Evolutionary conservation across 2,888 invertebrate species (phyloP).

Genomic region (Coelogynopora nodosa): DNA sequence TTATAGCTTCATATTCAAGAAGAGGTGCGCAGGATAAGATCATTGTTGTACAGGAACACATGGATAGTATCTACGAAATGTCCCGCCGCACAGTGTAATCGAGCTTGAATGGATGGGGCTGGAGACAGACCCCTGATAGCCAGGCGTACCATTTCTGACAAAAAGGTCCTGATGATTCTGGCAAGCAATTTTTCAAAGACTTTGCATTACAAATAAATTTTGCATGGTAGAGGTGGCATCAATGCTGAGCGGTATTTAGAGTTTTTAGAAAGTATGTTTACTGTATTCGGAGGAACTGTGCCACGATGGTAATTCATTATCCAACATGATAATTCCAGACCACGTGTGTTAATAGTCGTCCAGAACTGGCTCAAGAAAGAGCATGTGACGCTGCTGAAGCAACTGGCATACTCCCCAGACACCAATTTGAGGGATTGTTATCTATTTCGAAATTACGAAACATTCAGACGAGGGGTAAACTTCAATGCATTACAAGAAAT

Average conservation of each 20-base stretch:
- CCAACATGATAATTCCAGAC: conserved; percentile 26
- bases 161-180: conserved; percentile 26
- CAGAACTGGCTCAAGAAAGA: not conserved
- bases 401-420: conserved; percentile 2
- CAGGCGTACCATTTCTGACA: conserved; percentile 8
- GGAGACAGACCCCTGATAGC: conserved; percentile 21
- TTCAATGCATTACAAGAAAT: conserved; percentile 21
- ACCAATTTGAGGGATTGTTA: not conserved
- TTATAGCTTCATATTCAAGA: conserved; percentile 22
- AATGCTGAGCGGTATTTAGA: conserved; percentile 25
- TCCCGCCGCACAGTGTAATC: conserved; percentile 30
- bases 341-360: not conserved
- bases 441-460: conserved; percentile 18
- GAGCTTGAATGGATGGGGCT: conserved; percentile 22
- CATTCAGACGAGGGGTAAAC: conserved; percentile 9
- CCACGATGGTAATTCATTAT: not conserved
- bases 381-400: not conserved
- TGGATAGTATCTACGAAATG: conserved; percentile 19
- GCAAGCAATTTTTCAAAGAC: conserved; percentile 31
- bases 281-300: not conserved
- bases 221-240: conserved; percentile 7
- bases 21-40: conserved; percentile 10
- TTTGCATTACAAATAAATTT: not conserved
- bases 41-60: not conserved
- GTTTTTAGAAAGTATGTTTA: conserved; percentile 9